Percentiles rank a stretch among this genome's conserved stretches.
Conservation (phyloP, 2,113 vertebrate species). For the Tursiops truncatus region DNA sequence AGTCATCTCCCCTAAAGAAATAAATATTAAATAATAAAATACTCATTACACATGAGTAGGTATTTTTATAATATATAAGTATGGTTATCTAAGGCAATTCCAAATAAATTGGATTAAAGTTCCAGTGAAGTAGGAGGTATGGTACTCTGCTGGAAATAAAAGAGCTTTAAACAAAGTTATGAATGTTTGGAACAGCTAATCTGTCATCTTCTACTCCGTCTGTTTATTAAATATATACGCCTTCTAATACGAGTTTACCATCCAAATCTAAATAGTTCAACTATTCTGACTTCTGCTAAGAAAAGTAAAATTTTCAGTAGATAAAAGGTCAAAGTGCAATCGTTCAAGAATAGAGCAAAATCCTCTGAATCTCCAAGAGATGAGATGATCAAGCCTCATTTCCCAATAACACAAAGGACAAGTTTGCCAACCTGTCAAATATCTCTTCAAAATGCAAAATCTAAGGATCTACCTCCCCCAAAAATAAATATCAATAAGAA, state of each 20-base stretch:
- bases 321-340: neutral
- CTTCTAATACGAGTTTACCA: neutral
- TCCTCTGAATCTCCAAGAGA: slow-evolving; percentile 36
- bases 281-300: neutral
- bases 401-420: slow-evolving; percentile 25
- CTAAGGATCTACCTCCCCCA: neutral
- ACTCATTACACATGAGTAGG: neutral
- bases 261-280: slow-evolving; percentile 1
- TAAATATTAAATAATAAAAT: slow-evolving; percentile 1
- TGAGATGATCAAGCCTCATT: neutral
- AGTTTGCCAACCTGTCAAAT: neutral
- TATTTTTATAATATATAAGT: neutral
- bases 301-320: neutral
- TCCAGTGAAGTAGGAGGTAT: neutral
- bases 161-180: neutral
- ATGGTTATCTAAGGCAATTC: neutral
- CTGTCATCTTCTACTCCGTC: neutral
- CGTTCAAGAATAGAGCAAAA: slow-evolving; percentile 36
- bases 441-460: slow-evolving; percentile 17
- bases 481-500: neutral
- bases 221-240: neutral
- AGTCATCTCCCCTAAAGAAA: neutral
- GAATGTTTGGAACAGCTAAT: neutral
- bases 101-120: neutral
- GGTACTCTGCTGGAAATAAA: neutral